Conservation (phyloP, 2,888 invertebrate species). For the Clivina fossor region DNA sequence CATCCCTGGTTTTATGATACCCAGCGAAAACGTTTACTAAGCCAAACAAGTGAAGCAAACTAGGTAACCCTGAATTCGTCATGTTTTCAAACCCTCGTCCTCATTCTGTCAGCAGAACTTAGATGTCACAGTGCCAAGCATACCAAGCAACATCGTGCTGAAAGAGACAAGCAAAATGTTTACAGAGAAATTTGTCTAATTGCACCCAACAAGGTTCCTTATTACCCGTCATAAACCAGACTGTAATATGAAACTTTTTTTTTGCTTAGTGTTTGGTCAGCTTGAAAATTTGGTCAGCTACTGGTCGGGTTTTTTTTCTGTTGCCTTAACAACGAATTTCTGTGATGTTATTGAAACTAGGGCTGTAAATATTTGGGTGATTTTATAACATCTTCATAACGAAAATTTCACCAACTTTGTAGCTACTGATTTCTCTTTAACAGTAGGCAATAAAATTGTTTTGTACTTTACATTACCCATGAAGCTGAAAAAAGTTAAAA, state of each 20-base stretch:
- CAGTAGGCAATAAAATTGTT: slow-evolving; percentile 14
- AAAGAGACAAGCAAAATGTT: slow-evolving; percentile 47
- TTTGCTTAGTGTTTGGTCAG: slow-evolving; percentile 39
- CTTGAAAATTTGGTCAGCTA: slow-evolving; percentile 36
- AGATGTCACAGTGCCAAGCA: slow-evolving; percentile 43
- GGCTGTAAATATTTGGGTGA: slow-evolving; percentile 18
- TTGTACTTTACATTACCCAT: no score
- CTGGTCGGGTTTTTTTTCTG: slow-evolving; percentile 5
- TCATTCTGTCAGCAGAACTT: no score
- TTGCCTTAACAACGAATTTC: slow-evolving; percentile 1
- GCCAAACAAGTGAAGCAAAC: slow-evolving; percentile 37
- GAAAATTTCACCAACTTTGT: slow-evolving; percentile 19
- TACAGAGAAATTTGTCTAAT: slow-evolving; percentile 46
- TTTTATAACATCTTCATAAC: slow-evolving; percentile 14
- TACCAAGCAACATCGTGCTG: slow-evolving; percentile 46
- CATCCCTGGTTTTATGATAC: not conserved
- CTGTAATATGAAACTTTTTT: slow-evolving; percentile 34
- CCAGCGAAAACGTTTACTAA: slow-evolving; percentile 6
- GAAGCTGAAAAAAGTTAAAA: no score
- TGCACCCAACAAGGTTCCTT: slow-evolving; percentile 42
- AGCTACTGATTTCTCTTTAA: slow-evolving; percentile 26
- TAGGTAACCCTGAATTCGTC: slow-evolving; percentile 48
- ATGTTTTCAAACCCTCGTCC: no score
- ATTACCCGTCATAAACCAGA: slow-evolving; percentile 37
- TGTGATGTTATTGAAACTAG: slow-evolving; percentile 18